Evolutionary conservation across 2,888 invertebrate genomes (phyloP).

Genomic region (Gisinianus flammeolus): DNA sequence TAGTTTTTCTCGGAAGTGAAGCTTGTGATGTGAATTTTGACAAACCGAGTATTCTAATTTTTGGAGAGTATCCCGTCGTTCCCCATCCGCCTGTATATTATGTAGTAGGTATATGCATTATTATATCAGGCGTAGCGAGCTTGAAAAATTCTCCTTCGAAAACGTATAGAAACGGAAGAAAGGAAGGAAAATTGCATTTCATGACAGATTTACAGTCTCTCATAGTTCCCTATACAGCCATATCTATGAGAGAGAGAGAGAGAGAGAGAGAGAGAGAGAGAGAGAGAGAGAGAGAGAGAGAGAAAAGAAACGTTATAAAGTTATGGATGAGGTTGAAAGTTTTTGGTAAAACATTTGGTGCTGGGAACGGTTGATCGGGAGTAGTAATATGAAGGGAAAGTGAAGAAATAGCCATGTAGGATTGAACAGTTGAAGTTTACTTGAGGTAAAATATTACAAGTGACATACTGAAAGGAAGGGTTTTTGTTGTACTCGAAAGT

Average conservation of each 20-base stretch:
- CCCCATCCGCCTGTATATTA: neutral
- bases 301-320: neutral
- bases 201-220: conserved; percentile 29
- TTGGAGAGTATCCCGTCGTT: neutral
- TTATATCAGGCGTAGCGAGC: neutral
- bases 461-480: neutral
- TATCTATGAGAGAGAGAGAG: neutral
- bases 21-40: neutral
- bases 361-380: neutral
- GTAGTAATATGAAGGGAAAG: neutral
- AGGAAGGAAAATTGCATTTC: conserved; percentile 18
- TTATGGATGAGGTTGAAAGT: neutral
- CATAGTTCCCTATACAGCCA: neutral
- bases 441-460: neutral
- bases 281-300: neutral
- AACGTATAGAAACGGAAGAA: conserved; percentile 8
- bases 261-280: neutral
- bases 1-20: neutral
- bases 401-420: neutral
- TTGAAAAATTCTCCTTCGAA: conserved; percentile 1
- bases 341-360: neutral
- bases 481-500: neutral
- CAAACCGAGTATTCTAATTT: neutral
- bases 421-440: neutral
- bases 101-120: neutral